A percentile compares a stretch with the other conserved stretches of the same genome.
phyloP scores from a whole-genome alignment of 2,888 invertebrate species.

The Anagyrus pseudococci region DNA sequence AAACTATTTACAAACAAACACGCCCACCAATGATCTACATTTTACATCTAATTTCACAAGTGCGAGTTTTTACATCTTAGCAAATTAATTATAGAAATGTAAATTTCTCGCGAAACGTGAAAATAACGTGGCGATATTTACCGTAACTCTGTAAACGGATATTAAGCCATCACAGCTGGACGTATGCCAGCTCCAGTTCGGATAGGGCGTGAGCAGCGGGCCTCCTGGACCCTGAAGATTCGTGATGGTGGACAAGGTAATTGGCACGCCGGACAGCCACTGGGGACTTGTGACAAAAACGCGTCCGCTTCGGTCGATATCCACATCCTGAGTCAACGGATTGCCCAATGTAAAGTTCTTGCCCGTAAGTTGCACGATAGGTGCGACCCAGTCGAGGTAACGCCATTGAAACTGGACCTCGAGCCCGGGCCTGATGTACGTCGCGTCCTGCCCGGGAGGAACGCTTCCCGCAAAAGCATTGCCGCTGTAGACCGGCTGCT shows the following conservation, averaged over 20 bases:
- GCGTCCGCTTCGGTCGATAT: constrained; percentile 53
- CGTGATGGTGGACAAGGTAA: constrained; percentile 56
- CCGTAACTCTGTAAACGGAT: constrained; percentile 60
- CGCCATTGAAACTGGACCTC: constrained; percentile 54
- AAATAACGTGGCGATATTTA: too few relatives aligned
- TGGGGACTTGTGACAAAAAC: constrained; percentile 59
- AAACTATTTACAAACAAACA: constrained; percentile 4
- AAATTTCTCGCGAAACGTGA: too few relatives aligned
- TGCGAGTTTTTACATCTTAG: too few relatives aligned
- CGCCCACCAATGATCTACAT: constrained; percentile 31
- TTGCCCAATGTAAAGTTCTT: constrained; percentile 55
- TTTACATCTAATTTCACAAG: too few relatives aligned
- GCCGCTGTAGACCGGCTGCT: not conserved
- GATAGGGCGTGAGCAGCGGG: constrained; percentile 57
- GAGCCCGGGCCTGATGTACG: constrained; percentile 31
- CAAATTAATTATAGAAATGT: too few relatives aligned
- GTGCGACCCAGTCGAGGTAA: constrained; percentile 55
- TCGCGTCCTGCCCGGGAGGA: not conserved
- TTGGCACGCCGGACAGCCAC: constrained; percentile 58
- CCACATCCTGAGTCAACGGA: constrained; percentile 57
- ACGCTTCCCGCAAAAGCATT: not conserved
- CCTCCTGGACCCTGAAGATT: constrained; percentile 50
- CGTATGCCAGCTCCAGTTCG: constrained; percentile 56
- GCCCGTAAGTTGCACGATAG: constrained; percentile 48
- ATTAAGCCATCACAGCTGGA: constrained; percentile 53